Base-by-base conservation (phyloP, 1,140 invertebrate species). In the Spodoptera frugiperda region DNA sequence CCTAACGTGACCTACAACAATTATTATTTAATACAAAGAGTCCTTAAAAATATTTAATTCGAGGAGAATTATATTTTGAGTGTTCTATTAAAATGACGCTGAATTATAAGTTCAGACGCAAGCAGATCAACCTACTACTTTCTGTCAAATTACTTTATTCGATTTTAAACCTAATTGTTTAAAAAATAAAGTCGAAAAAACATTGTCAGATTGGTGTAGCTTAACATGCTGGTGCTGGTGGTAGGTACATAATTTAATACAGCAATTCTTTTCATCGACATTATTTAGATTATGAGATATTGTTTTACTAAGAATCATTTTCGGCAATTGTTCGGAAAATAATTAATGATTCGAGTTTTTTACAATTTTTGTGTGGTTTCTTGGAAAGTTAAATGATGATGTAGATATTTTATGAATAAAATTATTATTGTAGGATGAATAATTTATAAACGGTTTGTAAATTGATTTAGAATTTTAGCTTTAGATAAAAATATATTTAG, bases 41-140 rank as follows among this genome's bases (percentile, higher is more conserved):
- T 39, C 70, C 70, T 73, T 48, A 59, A 57, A 19, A 59, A 73
- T 73, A 73, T 73, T 59, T 59, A 17, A 59, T 73, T 73, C 48
- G 5, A 25, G 21, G 19, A 54, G 12, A 57, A 57, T 73, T 59
- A 48, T 59, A 57, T 44, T 25, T 73, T 14, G 33, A 59, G 19
- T n/a, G 70, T 48, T 17, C 55, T 54, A 25, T 11, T 19, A 19
- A 48, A 59, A 71, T 57, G 17, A 15, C 33, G 15, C 33, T 21
- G 53, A 71, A 73, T 73, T 72, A 63, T 63, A 46, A 51, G 5
- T 51, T n/a, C n/a, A 14, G 1, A 51, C 15, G 3, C 25, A 25
- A 25, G 25, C 5, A 25, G 25, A 25, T 25, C 21, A 25, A 25
- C 3, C 21, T 25, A 2, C 5, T 25, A 0, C 5, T 25, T 25